Conservation (phyloP, 2,797 vertebrate genomes). For the Periparus ater region DNA sequence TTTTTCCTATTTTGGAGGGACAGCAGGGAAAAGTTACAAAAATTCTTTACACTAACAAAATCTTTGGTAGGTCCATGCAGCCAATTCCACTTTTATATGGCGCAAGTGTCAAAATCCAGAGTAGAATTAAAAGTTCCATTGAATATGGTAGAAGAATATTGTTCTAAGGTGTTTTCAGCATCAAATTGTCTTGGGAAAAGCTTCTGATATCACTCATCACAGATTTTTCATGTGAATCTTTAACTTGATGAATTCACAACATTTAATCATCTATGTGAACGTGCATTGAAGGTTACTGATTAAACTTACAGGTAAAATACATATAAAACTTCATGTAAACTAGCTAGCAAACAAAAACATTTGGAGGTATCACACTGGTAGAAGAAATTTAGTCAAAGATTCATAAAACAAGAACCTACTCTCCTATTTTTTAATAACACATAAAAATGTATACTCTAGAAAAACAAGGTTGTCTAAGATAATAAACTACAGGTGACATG, state of each 20-base stretch:
- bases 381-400: background rate
- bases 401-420: background rate
- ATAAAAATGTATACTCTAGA: background rate
- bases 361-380: background rate
- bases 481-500: background rate
- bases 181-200: background rate
- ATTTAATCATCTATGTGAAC: background rate
- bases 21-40: background rate
- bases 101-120: background rate
- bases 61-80: background rate
- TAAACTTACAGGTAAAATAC: background rate
- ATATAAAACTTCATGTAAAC: background rate
- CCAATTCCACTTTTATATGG: background rate
- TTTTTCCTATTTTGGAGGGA: background rate
- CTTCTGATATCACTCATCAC: background rate
- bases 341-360: background rate
- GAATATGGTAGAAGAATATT: background rate
- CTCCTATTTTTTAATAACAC: background rate
- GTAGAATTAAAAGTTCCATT: background rate
- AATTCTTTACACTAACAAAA: background rate
- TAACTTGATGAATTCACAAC: background rate
- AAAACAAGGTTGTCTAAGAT: background rate
- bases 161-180: background rate
- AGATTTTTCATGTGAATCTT: background rate
- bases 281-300: background rate